Conservation (phyloP, 2,888 invertebrate species). For the Megaustenia siamemsis region DNA sequence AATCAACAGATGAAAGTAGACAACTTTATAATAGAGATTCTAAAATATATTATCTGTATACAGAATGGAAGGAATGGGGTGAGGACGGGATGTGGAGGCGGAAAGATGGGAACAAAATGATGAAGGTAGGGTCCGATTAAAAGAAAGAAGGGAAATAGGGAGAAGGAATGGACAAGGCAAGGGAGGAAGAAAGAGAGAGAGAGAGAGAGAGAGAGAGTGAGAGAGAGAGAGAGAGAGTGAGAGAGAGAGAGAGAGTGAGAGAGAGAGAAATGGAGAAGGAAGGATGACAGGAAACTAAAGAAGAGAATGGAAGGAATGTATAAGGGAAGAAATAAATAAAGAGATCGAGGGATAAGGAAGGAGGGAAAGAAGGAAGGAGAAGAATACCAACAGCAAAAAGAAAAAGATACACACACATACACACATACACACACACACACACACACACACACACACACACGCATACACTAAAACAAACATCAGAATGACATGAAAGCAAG, state of each 20-base stretch:
- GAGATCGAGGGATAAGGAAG: no score
- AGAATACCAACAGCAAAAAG: no score
- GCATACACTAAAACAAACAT: neutral
- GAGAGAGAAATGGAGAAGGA: neutral
- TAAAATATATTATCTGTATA: no score
- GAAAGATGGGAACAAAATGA: neutral
- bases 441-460: slow-evolving; percentile 9
- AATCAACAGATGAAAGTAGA: no score
- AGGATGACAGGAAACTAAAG: neutral
- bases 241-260: no score
- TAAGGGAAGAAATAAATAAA: no score
- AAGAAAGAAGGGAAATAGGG: neutral
- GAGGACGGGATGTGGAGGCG: neutral
- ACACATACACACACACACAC: neutral
- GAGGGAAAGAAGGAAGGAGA: no score
- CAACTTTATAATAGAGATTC: no score
- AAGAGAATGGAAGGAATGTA: no score
- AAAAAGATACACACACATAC: no score
- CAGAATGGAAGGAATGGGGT: neutral
- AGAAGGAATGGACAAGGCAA: no score
- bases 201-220: neutral
- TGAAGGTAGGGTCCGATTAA: neutral
- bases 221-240: neutral
- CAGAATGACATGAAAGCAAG: neutral
- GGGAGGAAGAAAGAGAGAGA: neutral